These are phyloP conservation scores for Hypanus sabinus DNA, from an alignment of 2,113 vertebrate species.

Conservation along the genomic window DNA sequence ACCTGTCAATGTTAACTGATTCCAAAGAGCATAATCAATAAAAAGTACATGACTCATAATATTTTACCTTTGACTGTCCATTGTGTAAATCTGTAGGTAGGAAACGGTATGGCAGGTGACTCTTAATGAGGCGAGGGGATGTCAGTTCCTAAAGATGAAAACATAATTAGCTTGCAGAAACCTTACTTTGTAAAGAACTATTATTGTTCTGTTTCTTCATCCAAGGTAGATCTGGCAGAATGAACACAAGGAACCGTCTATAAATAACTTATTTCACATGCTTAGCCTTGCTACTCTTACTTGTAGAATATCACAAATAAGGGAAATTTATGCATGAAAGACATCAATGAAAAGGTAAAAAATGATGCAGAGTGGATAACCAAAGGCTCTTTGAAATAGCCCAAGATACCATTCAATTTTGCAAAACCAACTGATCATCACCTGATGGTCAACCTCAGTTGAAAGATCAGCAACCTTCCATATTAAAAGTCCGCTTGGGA, in stretches of 20 bases:
- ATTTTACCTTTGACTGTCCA: slow-evolving; percentile 84
- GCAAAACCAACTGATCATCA: too few species aligned
- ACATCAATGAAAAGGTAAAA: background rate
- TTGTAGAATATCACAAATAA: background rate
- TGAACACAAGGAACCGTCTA: background rate
- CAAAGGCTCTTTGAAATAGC: too few species aligned
- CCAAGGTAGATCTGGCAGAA: background rate
- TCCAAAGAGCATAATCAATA: background rate
- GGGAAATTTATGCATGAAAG: background rate
- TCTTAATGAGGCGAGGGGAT: slow-evolving; percentile 92
- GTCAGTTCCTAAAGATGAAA: slow-evolving; percentile 75
- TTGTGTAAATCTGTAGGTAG: slow-evolving; percentile 87
- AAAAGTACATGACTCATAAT: background rate
- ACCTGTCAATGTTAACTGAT: background rate
- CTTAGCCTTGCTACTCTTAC: background rate
- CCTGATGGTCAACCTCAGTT: too few species aligned
- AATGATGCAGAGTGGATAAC: too few species aligned
- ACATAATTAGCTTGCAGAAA: background rate
- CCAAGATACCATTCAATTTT: too few species aligned
- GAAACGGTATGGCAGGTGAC: slow-evolving; percentile 89
- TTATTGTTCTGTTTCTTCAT: too few species aligned
- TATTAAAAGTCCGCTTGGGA: too few species aligned
- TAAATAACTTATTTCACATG: too few species aligned
- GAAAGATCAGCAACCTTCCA: too few species aligned
- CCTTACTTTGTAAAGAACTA: background rate